A percentile compares a stretch with the other conserved stretches of the same genome.
Conservation (phyloP, 2,797 vertebrate genomes). For the Tympanoctomys barrerae region DNA sequence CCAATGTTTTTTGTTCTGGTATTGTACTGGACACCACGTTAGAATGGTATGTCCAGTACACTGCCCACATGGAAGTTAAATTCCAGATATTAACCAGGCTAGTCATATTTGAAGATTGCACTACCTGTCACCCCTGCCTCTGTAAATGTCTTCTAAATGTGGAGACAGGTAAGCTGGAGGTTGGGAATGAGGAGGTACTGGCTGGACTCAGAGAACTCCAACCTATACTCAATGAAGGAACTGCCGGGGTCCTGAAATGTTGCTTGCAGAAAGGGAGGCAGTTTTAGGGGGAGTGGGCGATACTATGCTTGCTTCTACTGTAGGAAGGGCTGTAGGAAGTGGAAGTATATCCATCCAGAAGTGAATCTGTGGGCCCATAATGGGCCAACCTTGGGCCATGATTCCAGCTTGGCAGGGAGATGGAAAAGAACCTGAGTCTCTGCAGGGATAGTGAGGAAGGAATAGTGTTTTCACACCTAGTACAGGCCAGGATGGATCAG, state of each 20-base stretch:
- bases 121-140: not conserved
- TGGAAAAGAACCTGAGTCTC: not conserved
- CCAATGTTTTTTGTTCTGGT: not conserved
- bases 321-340: no score
- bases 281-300: not conserved
- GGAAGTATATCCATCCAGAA: not conserved
- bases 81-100: not conserved
- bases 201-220: no score
- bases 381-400: not conserved
- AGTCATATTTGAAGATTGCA: not conserved
- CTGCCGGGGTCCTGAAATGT: conserved; percentile 15
- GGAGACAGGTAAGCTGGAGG: not conserved
- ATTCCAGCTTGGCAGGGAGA: not conserved
- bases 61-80: not conserved
- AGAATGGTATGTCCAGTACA: not conserved
- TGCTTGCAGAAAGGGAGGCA: not conserved
- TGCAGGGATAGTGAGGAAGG: not conserved
- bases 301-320: not conserved
- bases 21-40: not conserved
- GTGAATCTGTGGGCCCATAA: accelerated
- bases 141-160: not conserved
- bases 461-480: not conserved
- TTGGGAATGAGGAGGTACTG: not conserved
- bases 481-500: not conserved
- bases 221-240: accelerated